Evolutionary conservation across 2,888 invertebrate species (phyloP), one percentile per base, ranked within the genome.

Genomic region (Girardia tigrina): DNA sequence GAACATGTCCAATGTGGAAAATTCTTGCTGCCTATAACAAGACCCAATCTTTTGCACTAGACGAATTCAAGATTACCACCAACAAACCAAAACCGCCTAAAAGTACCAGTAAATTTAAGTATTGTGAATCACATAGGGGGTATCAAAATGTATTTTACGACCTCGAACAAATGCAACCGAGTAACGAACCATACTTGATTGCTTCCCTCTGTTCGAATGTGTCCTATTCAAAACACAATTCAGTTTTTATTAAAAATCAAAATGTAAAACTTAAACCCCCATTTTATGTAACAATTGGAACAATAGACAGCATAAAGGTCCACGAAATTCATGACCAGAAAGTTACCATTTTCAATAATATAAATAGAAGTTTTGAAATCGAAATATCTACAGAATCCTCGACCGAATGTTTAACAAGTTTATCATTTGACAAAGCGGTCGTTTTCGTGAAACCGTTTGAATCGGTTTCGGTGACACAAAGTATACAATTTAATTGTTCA

Each of bases 1-100:
- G 56, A 56, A 56, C 56, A 56, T 56, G 56, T 56, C 56, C 56
- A 56, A 12, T 56, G n/a, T 56, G 56, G 56, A 56, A 56, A 56
- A 56, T 56, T 20, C 4, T 56, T 8, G n/a, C 56, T n/a, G n/a
- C 56, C 23, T 20, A 20, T n/a, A 56, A 56, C n/a, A 56, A 56
- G 23, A 56, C 56, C 2, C 4, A 56, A 6, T n/a, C n/a, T n/a
- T 6, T 56, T 56, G 6, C 56, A 56, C n/a, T 16, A 4, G n/a
- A 6, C 2, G n/a, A 56, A 4, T 12, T 2, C 2, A 12, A 4
- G 2, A 12, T 2, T 4, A 56, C n/a, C 4, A n/a, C 56, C n/a
- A n/a, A 20, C 4, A 56, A 4, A 12, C n/a, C 8, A 23, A 56
- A 56, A 20, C n/a, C 4, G 4, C 4, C 56, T 20, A 4, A 56